phyloP scores from a whole-genome alignment of 1,140 invertebrate genomes.

The Bathynomus jamesi region DNA sequence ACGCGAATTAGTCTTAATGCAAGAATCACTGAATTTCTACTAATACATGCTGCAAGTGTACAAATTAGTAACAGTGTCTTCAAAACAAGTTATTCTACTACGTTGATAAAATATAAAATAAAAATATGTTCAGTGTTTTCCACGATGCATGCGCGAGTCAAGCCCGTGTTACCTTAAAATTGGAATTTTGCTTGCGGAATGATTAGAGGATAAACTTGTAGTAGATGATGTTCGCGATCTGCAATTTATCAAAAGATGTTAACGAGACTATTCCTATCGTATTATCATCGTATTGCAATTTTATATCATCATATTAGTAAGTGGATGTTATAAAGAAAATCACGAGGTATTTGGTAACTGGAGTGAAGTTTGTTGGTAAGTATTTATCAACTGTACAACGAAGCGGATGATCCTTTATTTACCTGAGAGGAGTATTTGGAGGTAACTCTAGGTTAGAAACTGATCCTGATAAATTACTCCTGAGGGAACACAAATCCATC shows the following conservation, averaged over 20 bases:
- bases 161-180: slow-evolving; percentile 32
- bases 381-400: not conserved
- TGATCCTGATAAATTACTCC: slow-evolving; percentile 36
- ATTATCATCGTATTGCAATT: not conserved
- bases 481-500: slow-evolving; percentile 12
- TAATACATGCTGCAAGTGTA: not conserved
- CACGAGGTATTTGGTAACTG: not conserved
- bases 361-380: not conserved
- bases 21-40: not conserved
- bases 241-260: slow-evolving; percentile 16
- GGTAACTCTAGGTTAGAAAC: slow-evolving; percentile 31
- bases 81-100: not conserved
- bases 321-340: not conserved
- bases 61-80: not conserved
- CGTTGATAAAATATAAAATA: not conserved
- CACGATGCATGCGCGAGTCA: not conserved
- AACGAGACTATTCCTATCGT: slow-evolving; percentile 7
- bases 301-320: not conserved
- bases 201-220: slow-evolving; percentile 37
- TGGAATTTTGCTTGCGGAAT: slow-evolving; percentile 37
- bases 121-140: not conserved
- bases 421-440: slow-evolving; percentile 34
- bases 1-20: not conserved
- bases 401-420: slow-evolving; percentile 11
- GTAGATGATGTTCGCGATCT: slow-evolving; percentile 37